These are phyloP conservation scores for Drosophila atroscutellata DNA, from an alignment of 2,888 invertebrate species.

Conservation along the genomic window DNA sequence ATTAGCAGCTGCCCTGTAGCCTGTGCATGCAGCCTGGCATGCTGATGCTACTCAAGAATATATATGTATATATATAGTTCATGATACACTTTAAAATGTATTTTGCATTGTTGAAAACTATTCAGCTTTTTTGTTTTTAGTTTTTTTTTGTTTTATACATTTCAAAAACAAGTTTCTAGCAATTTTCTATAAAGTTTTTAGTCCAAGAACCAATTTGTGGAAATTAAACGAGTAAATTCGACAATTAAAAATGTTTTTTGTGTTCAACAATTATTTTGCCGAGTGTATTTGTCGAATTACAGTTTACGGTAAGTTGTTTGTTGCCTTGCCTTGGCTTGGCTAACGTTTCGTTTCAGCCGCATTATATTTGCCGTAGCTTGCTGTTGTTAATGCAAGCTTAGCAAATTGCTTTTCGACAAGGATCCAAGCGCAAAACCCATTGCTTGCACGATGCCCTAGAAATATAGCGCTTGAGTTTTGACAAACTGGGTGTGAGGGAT, in stretches of 20 bases:
- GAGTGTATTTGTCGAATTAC: constrained; percentile 10
- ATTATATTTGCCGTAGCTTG: constrained; percentile 51
- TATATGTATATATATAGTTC: background rate
- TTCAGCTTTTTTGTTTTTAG: background rate
- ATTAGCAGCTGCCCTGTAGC: background rate
- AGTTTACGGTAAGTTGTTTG: background rate
- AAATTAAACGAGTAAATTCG: background rate
- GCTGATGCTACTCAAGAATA: background rate
- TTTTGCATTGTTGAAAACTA: background rate
- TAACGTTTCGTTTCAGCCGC: constrained; percentile 17
- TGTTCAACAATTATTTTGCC: background rate
- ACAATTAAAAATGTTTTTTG: background rate
- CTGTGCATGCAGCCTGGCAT: background rate
- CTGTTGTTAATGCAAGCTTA: constrained; percentile 43
- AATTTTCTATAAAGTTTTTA: background rate
- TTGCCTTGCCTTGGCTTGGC: background rate
- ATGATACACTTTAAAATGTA: background rate
- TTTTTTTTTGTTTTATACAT: background rate
- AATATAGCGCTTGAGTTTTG: background rate
- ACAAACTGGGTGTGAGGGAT: no score
- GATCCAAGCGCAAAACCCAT: background rate
- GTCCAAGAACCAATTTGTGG: background rate
- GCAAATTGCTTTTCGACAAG: constrained; percentile 39
- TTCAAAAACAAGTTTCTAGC: background rate
- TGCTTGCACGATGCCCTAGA: background rate